A percentile compares a stretch with the other conserved stretches of the same genome.
Evolutionary conservation across 2,888 invertebrate genomes (phyloP).

Genomic region (Caenorhabditis sp.): DNA sequence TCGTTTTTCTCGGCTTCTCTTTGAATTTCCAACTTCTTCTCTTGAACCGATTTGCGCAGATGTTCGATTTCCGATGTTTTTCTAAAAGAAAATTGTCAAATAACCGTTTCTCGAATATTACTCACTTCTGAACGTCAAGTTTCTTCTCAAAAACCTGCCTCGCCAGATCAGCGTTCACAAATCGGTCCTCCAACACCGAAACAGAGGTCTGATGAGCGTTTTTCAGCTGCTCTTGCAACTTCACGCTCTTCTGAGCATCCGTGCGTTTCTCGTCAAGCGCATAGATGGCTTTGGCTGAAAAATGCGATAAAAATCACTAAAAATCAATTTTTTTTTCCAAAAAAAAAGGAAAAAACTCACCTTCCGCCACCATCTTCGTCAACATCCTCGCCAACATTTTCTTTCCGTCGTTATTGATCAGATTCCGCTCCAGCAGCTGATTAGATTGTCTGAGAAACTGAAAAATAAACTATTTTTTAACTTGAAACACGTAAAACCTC

Average conservation of each 20-base stretch:
- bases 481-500: too few relatives aligned
- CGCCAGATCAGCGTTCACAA: constrained; percentile 19
- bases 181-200: constrained; percentile 38
- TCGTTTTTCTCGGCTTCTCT: constrained; percentile 30
- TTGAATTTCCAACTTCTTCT: constrained; percentile 28
- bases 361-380: constrained; percentile 36
- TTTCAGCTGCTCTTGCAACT: constrained; percentile 36
- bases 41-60: constrained; percentile 36
- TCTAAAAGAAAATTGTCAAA: constrained; percentile 13
- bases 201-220: constrained; percentile 14
- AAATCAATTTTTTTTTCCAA: not conserved
- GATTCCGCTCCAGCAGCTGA: constrained; percentile 24
- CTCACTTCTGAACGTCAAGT: constrained; percentile 29
- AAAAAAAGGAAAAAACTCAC: constrained; percentile 2
- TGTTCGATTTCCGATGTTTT: constrained; percentile 37
- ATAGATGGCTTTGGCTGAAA: constrained; percentile 45
- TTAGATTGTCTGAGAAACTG: constrained; percentile 57
- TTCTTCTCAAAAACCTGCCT: constrained; percentile 38
- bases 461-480: too few relatives aligned
- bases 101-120: too few relatives aligned
- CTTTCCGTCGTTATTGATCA: constrained; percentile 39
- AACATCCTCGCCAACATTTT: constrained; percentile 36
- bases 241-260: constrained; percentile 31
- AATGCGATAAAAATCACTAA: too few relatives aligned
- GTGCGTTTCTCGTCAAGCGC: constrained; percentile 35